Evolutionary conservation across 2,888 invertebrate species (phyloP).

Genomic region (Cephus rjabovi): DNA sequence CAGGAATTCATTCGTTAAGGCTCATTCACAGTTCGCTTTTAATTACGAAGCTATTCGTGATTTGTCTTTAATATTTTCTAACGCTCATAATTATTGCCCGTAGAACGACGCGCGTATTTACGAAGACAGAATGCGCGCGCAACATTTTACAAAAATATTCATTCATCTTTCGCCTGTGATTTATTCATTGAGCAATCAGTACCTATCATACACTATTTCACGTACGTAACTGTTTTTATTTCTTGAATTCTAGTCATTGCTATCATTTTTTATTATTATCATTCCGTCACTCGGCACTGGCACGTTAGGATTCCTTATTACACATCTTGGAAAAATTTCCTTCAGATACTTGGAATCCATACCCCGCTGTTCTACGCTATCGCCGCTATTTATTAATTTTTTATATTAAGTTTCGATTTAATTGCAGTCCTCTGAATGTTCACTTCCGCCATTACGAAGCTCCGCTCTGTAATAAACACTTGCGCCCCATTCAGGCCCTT

Average conservation of each 20-base stretch:
- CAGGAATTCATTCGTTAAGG: background rate
- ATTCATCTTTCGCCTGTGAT: conserved; percentile 16
- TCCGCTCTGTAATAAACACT: background rate
- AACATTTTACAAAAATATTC: conserved; percentile 33
- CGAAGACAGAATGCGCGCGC: background rate
- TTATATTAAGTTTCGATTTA: background rate
- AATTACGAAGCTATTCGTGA: background rate
- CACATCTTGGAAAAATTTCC: background rate
- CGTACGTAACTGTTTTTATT: background rate
- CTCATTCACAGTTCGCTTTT: background rate
- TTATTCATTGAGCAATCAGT: conserved; percentile 20
- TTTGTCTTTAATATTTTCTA: conserved; percentile 8
- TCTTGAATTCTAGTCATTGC: background rate
- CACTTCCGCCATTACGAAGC: background rate
- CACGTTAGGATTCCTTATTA: background rate
- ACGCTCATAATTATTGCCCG: conserved; percentile 17
- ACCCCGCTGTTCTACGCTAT: background rate
- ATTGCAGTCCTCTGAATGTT: background rate
- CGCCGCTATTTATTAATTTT: background rate
- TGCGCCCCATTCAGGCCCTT: background rate
- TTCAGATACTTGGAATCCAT: background rate
- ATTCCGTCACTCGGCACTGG: background rate
- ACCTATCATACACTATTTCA: background rate
- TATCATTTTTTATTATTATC: background rate
- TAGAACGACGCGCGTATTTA: background rate